Percentiles rank a stretch among this genome's conserved stretches.
Conservation (phyloP, 2,888 invertebrate species). For the Drosophila quinaria region DNA sequence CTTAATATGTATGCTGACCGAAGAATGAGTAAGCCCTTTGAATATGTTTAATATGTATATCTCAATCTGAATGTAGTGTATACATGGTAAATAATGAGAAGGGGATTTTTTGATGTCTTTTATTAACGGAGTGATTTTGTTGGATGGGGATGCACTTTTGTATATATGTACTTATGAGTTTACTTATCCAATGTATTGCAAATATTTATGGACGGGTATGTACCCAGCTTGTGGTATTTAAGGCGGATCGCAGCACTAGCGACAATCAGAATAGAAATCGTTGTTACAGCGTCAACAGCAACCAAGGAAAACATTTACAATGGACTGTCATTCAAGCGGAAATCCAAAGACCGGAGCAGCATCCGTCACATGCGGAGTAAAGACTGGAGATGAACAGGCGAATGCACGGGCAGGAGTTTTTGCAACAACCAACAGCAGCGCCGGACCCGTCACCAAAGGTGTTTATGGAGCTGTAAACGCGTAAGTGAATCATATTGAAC, state of each 20-base stretch:
- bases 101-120: constrained; percentile 15
- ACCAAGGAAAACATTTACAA: constrained; percentile 21
- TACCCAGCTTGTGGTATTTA: constrained; percentile 41
- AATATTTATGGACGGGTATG: constrained; percentile 34
- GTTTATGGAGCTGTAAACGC: constrained; percentile 70
- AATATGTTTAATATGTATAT: background rate
- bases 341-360: constrained; percentile 67
- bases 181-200: constrained; percentile 11
- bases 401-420: constrained; percentile 74
- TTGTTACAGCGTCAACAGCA: constrained; percentile 12
- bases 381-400: constrained; percentile 55
- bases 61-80: background rate
- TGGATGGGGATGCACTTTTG: constrained; percentile 29
- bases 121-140: constrained; percentile 7
- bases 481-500: constrained; percentile 56
- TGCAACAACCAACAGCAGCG: constrained; percentile 63
- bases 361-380: constrained; percentile 51
- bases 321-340: constrained; percentile 66
- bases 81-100: background rate
- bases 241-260: background rate
- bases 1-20: background rate
- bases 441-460: constrained; percentile 74
- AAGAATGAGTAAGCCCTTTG: background rate
- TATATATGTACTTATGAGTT: background rate
- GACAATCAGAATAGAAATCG: constrained; percentile 10